Base-by-base conservation (phyloP, 2,888 invertebrate genomes). In the Cistogaster globosa region DNA sequence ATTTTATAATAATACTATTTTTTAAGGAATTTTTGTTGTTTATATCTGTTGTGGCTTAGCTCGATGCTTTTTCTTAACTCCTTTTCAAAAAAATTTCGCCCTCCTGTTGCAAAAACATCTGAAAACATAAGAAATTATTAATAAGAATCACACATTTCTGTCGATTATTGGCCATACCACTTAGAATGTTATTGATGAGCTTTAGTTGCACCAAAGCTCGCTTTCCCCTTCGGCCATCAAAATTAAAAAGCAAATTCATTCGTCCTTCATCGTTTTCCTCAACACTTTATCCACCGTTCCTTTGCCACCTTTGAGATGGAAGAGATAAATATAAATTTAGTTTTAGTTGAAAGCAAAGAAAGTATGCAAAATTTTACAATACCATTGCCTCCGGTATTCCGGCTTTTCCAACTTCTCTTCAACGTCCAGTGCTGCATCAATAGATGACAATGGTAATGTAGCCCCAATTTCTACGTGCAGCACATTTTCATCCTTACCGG, bases 311-410 rank as follows among this genome's bases (percentile, higher is more conserved):
- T 57, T 57, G 42, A 62, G 20, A 7, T 62, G n/a, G 3, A n/a
- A 60, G n/a, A 60, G 38, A 60, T 38, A 38, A 36, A 62, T 53
- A 20, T 53, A 48, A 53, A n/a, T 53, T n/a, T 53, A 18, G 9
- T 38, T 36, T 62, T 38, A 36, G 20, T 62, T 38, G 26, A 63
- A n/a, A 1, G 16, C 45, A 63, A 63, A 63, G 45, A 63, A 38
- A 9, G 45, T 20, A 67, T 67, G 38, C 32, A 38, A 51, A 48
- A 60, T 58, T 60, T 48, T 76, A 55, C 26, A 38, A 53, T 57
- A 80, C 79, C 79, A 72, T 72, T 65, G 72, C 26, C 42, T 65
- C 65, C 42, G 48, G 57, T 80, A 80, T 65, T 72, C 79, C 16
- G 53, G 55, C 26, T 57, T 80, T 20, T 80, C 42, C 57, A 72